These are phyloP conservation scores for Megalonaias nervosa DNA, from an alignment of 1,140 invertebrate species.

Conservation along the genomic window DNA sequence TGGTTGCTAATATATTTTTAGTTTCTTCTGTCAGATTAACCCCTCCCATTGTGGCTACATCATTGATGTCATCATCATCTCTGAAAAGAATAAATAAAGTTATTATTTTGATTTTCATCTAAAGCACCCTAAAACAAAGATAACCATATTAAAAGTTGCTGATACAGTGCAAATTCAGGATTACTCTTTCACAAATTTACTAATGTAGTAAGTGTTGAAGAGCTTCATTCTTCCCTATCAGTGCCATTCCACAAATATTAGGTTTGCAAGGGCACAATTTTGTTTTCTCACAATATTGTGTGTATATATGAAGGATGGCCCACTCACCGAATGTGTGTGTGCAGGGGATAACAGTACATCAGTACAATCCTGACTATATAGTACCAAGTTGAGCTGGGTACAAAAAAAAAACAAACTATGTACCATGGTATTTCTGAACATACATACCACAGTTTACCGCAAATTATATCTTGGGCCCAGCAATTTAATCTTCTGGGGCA, in stretches of 20 bases:
- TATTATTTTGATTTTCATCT: background rate
- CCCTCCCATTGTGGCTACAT: conserved; percentile 99
- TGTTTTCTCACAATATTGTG: background rate
- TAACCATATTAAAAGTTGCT: background rate
- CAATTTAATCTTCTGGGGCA: too few relatives aligned
- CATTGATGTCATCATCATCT: conserved; percentile 95
- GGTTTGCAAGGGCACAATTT: background rate
- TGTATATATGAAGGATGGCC: background rate
- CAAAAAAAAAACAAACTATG: too few relatives aligned
- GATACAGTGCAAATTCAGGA: too few relatives aligned
- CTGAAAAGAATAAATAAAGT: conserved; percentile 37
- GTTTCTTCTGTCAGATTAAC: conserved; percentile 98
- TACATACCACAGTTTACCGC: too few relatives aligned
- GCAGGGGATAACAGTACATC: too few relatives aligned
- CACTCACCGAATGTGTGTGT: background rate
- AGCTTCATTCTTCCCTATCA: background rate
- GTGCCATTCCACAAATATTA: background rate
- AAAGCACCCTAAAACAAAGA: background rate
- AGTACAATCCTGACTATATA: too few relatives aligned
- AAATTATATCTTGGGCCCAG: too few relatives aligned
- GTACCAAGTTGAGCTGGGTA: too few relatives aligned
- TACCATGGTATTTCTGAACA: too few relatives aligned
- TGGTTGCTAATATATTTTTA: conserved; percentile 92
- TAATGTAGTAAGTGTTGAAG: too few relatives aligned
- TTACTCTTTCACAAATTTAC: too few relatives aligned